Evolutionary conservation across 2,797 vertebrate species (phyloP), one percentile per base, ranked within the genome.

Genomic region (Trematomus bernacchii): DNA sequence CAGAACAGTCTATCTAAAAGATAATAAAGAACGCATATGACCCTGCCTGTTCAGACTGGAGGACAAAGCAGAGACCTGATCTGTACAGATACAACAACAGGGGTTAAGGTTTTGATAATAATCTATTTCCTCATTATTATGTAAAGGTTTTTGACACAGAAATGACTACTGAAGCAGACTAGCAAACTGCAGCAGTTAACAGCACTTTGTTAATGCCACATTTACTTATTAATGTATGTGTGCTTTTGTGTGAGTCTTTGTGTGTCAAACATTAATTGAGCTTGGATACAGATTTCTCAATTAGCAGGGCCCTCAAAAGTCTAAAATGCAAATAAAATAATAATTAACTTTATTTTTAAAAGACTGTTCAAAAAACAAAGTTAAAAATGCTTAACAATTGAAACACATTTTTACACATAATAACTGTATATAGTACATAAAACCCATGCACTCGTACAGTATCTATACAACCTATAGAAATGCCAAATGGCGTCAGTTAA

Each of bases 1-100:
- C 87, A 80, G 75, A 87, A 72, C 48, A 30, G 64, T 53, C 23
- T 51, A 6, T 72, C 53, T 69, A 54, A 59, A 60, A 66, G 66
- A 70, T 27, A 65, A 40, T 71, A 58, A 66, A 71, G 54, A 42
- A 44, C 60, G 69, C 75, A 50, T 46, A 69, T 85, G 10, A 85
- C 73, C 57, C 15, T 3, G 4, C 16, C 19, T 44, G 21, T 6
- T 61, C 11, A 1, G 51, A 5, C 44, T n/a, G 58, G 19, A 65
- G 50, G 66, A 51, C 79, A 64, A 68, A 75, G 63, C 64, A 14
- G 51, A 50, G 55, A 44, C 60, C 64, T 48, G 54, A 72, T 80
- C 27, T 19, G 40, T 43, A 47, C 66, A 50, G 3, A 3, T 44
- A 37, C 42, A 47, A 12, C 12, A 16, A 4, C 2, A 2, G 13